Conservation (phyloP, 2,888 invertebrate genomes). For the Luperina nickerlii region DNA sequence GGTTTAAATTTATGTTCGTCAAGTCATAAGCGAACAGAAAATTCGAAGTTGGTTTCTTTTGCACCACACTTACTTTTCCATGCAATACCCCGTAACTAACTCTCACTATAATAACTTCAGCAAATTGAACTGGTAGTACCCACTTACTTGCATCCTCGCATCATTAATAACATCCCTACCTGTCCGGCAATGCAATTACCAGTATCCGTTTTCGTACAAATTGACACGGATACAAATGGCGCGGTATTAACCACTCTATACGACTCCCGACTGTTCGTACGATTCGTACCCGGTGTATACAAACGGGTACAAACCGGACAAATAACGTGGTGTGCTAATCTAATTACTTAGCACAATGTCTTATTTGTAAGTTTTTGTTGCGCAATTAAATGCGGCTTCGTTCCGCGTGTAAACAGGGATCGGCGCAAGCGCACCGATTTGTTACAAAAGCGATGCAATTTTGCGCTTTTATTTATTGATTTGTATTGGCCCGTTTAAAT, state of each 20-base stretch:
- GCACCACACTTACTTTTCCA: conserved; percentile 20
- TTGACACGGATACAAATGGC: conserved; percentile 75
- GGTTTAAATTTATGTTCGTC: not conserved
- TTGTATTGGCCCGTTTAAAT: conserved; percentile 57
- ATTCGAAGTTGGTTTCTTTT: conserved; percentile 11
- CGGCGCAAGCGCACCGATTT: conserved; percentile 74
- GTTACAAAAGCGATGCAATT: conserved; percentile 71
- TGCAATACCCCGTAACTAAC: conserved; percentile 48
- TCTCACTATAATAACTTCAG: conserved; percentile 59
- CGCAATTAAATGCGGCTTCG: conserved; percentile 82
- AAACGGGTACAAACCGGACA: conserved; percentile 65
- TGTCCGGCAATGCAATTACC: conserved; percentile 72
- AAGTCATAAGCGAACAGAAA: conserved; percentile 1
- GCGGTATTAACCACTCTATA: conserved; percentile 76
- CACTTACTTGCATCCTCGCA: conserved; percentile 58
- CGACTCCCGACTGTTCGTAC: conserved; percentile 61
- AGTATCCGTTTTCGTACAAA: conserved; percentile 75
- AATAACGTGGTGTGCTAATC: conserved; percentile 86
- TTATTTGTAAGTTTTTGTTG: conserved; percentile 87
- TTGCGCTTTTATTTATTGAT: conserved; percentile 68
- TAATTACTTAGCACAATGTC: conserved; percentile 89
- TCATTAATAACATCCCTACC: conserved; percentile 70
- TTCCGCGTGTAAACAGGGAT: conserved; percentile 80
- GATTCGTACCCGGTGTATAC: conserved; percentile 26
- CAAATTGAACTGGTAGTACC: conserved; percentile 60